Percentiles rank a stretch among this genome's conserved stretches.
Conservation (phyloP, 92 coral and sea anemone species). For the Pocillopora meandrina region DNA sequence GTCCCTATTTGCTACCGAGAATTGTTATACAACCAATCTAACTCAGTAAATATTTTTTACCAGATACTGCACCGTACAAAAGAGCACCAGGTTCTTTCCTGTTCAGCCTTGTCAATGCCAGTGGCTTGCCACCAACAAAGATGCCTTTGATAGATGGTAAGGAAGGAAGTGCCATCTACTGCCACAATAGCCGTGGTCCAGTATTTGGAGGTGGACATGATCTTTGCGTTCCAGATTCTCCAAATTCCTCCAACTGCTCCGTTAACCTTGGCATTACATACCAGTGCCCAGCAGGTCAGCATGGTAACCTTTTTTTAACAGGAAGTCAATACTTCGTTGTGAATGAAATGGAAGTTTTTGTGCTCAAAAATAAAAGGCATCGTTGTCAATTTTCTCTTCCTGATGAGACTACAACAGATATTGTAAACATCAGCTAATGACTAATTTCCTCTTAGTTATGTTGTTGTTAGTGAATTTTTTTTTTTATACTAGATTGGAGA, state of each 20-base stretch:
- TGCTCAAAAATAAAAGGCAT: background rate
- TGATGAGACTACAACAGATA: too few relatives aligned
- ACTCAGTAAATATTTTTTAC: background rate
- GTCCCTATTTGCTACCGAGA: too few relatives aligned
- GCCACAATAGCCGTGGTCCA: constrained; percentile 53
- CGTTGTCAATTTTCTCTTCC: too few relatives aligned
- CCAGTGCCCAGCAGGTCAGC: constrained; percentile 54
- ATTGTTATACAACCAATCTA: too few relatives aligned
- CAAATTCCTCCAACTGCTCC: constrained; percentile 26
- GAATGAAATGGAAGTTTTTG: constrained; percentile 60
- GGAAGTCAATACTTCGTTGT: constrained; percentile 46
- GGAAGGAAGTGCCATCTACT: constrained; percentile 38
- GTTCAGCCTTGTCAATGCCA: constrained; percentile 52
- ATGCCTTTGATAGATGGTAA: constrained; percentile 26
- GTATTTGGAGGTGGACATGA: constrained; percentile 60
- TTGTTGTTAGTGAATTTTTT: too few relatives aligned
- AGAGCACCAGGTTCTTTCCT: constrained; percentile 33
- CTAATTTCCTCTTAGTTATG: too few relatives aligned
- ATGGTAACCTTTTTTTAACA: constrained; percentile 41
- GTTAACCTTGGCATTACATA: background rate
- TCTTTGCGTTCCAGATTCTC: constrained; percentile 28
- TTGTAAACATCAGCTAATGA: too few relatives aligned
- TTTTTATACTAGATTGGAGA: too few relatives aligned
- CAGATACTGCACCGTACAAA: constrained; percentile 25
- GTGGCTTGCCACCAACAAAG: constrained; percentile 23